Base-by-base conservation (phyloP, 1,140 invertebrate genomes). In the Leptinotarsa lineolata region DNA sequence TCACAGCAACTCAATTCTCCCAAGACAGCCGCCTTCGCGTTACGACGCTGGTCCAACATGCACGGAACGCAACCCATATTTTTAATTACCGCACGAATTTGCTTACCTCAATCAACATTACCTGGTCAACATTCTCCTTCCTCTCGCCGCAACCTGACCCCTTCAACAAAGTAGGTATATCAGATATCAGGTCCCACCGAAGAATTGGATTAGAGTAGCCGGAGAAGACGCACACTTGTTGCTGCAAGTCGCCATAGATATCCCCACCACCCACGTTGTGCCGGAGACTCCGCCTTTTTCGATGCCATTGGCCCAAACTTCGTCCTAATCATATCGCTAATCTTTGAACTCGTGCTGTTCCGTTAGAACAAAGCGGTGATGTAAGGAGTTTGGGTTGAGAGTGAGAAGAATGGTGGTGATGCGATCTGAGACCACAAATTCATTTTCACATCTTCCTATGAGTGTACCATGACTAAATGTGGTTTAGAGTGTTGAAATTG, bases 321-420 rank as follows among this genome's bases (percentile, higher is more conserved):
- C 30, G 64, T 24, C 64, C 64, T 66, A 66, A 66, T 66, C 64
- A 66, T 39, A 66, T 66, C 64, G 22, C 22, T 66, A 66, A 66
- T 66, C 64, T 66, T 66, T n/a, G 22, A 44, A 39, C 39, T 66
- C 64, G 48, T 20, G 15, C 16, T 54, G 16, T 66, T 66, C 64
- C 39, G 22, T 30, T 39, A 66, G 64, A 66, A 66, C 22, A 39
- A 66, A 39, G 64, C 18, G 39, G 24, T 4, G 22, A 54, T 54
- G 48, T 54, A 54, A 18, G 48, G 48, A 54, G 48, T 18, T 54
- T 15, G 48, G 13, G 48, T 1, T 18, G n/a, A 54, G 48, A 54
- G 48, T 11, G 30, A 39, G 30, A 11, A 39, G 30, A 39, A 39
- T 64, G n/a, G 61, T 22, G 22, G n/a, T 64, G 61, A 64, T 21